phyloP scores from a whole-genome alignment of 2,113 vertebrate genomes.

The Corvus cornix region DNA sequence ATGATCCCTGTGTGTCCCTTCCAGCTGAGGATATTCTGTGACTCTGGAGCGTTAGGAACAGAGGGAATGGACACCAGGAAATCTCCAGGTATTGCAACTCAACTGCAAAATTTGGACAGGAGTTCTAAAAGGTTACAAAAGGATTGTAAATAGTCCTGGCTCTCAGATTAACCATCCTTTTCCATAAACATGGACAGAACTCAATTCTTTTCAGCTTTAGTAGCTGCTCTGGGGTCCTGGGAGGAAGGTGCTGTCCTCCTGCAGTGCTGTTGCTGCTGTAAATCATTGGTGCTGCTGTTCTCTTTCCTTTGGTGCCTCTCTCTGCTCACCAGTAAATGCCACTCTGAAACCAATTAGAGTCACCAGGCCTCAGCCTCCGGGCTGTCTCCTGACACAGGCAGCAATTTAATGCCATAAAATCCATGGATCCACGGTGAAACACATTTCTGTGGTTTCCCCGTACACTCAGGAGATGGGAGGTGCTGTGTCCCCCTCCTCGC shows the following conservation, averaged over 20 bases:
- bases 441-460: neutral
- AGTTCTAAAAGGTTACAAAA: neutral
- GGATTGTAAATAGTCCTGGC: neutral
- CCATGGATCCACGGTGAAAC: neutral
- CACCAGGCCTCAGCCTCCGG: accelerated
- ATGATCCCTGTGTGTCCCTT: neutral
- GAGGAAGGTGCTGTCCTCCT: neutral
- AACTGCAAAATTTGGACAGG: neutral
- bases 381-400: neutral
- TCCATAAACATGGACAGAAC: neutral
- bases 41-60: neutral
- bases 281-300: neutral
- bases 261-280: neutral
- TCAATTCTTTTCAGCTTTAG: neutral
- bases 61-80: neutral
- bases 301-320: neutral
- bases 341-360: neutral
- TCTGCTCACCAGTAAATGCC: neutral
- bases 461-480: accelerated
- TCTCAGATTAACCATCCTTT: neutral
- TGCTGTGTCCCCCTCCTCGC: neutral
- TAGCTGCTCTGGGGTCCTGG: neutral
- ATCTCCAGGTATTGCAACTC: accelerated
- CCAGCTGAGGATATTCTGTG: neutral
- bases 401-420: neutral